Evolutionary conservation across 2,888 invertebrate genomes (phyloP), one percentile per base, ranked within the genome.

Genomic region (Pegoplata infirma): DNA sequence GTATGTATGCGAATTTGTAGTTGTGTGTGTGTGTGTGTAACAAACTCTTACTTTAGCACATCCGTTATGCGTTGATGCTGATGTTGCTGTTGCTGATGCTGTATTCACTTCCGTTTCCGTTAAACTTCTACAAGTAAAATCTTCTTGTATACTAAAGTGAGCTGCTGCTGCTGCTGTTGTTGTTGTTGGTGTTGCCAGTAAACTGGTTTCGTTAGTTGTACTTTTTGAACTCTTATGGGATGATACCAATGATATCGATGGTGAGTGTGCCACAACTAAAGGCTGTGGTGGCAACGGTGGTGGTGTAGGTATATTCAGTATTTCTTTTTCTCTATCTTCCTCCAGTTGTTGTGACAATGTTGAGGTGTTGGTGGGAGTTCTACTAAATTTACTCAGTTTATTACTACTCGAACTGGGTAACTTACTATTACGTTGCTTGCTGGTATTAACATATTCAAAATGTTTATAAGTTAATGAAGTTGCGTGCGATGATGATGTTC

Each of bases 221-320:
- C 32, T 64, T 28, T 58, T 66, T 28, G 77, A 78, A 32, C 58
- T 51, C 56, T 80, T 59, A 8, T 61, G 19, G 7, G 67, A 75
- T 25, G 79, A 81, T 25, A 81, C 46, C 12, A 32, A 32, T 32
- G 32, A 32, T 10, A 32, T 32, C 10, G 80, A 69, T 25, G 82
- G 67, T 49, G 84, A 80, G 55, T 81, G 72, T 4, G 80, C 64
- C 58, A 72, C 55, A 21, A 82, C 74, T 14, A 85, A 82, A 6
- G 85, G 83, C 7, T 81, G 69, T 3, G 87, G 85, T 66, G 87
- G 46, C 3, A 85, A 82, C 2, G 86, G 86, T 1, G 87, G 86
- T 5, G 85, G 82, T 44, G 85, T 82, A 83, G 87, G 87, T 84
- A 87, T 87, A 77, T 85, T 77, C 71, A 85, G 76, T 36, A 82